Evolutionary conservation across 2,888 invertebrate species (phyloP), one percentile per base, ranked within the genome.

Genomic region (Plutella xylostella): DNA sequence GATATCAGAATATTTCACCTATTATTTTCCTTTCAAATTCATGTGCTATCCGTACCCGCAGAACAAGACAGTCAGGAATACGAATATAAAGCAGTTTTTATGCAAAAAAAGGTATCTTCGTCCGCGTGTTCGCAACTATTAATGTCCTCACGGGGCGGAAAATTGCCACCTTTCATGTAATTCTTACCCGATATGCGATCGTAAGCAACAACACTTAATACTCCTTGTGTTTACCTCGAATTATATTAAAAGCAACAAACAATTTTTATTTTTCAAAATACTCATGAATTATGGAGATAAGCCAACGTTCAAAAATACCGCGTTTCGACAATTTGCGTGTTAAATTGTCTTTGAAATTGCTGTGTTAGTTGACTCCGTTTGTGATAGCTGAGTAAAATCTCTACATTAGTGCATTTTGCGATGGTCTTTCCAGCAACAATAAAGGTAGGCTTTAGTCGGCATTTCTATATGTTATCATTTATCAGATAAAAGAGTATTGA

Each of bases 121-220:
- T 63, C 54, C 55, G 55, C 60, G 56, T 61, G 56, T 60, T 64
- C 64, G 59, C 54, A 49, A 61, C 70, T 65, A 76, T 82, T 82
- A 82, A 71, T 76, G 72, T 72, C 72, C 70, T 72, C 79, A 75
- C 60, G 55, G 60, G 52, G 63, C 77, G 76, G 72, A 80, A 82
- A 80, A 83, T 83, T 73, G 68, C 71, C 71, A 68, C 65, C 72
- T 75, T 74, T 71, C 71, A 70, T 72, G 68, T 71, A 71, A 72
- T 77, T 76, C 74, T 77, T n/a, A n/a, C n/a, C n/a, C 65, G 75
- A 78, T 75, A 62, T 56, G 56, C 69, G 57, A 76, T 73, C 68
- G 68, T 76, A 72, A 73, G 72, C 70, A 64, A 61, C 63, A 58
- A 56, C 57, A 54, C 59, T 56, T 68, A 65, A 61, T 64, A 64